phyloP scores from a whole-genome alignment of 2,888 invertebrate genomes.

The Argyra leucocephala region DNA sequence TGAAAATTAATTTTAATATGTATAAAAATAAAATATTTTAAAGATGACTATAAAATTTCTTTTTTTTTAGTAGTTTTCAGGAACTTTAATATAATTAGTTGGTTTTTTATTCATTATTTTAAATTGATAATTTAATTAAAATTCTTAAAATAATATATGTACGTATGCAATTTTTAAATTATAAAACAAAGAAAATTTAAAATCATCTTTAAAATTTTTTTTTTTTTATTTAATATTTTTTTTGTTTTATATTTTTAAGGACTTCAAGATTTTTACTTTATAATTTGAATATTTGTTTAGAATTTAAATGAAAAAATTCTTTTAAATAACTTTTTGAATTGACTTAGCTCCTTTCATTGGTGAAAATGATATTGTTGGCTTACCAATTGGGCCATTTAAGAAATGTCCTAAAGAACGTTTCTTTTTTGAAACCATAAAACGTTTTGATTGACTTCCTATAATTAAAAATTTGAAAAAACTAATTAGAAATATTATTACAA shows the following conservation, averaged over 20 bases:
- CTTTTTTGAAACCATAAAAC: slow-evolving; percentile 42
- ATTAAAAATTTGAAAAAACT: slow-evolving; percentile 15
- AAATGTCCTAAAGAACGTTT: slow-evolving; percentile 37
- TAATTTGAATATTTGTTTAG: neutral
- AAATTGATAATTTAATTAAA: too few species aligned
- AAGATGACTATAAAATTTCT: too few species aligned
- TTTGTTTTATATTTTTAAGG: neutral
- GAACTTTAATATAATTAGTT: too few species aligned
- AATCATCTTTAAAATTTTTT: neutral
- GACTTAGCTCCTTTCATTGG: neutral
- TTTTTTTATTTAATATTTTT: neutral
- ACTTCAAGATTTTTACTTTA: neutral
- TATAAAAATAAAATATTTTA: too few species aligned
- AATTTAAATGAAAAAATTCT: neutral
- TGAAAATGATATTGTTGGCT: neutral
- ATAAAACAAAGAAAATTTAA: neutral
- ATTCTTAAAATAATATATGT: too few species aligned
- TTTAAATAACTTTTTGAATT: slow-evolving; percentile 3
- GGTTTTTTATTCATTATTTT: too few species aligned
- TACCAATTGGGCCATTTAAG: slow-evolving; percentile 29
- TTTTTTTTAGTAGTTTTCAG: too few species aligned
- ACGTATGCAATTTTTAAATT: too few species aligned
- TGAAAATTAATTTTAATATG: neutral
- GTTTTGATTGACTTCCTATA: too few species aligned
- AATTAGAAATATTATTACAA: too few species aligned